Evolutionary conservation across 1,140 invertebrate genomes (phyloP).

Genomic region (Zaprionus kolodkinae): DNA sequence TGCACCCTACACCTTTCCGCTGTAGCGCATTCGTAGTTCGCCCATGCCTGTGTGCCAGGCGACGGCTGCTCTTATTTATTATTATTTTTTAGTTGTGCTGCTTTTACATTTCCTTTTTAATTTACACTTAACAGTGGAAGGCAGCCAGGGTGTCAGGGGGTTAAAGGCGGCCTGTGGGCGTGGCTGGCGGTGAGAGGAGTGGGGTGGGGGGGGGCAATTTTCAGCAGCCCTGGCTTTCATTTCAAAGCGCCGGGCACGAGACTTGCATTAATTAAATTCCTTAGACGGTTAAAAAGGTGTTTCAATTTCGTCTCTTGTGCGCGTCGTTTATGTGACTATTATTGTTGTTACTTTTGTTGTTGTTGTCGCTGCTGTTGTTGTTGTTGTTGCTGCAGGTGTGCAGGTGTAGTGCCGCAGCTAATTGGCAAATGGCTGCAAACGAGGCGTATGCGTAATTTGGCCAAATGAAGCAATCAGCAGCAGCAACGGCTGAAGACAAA

Average conservation of each 20-base stretch:
- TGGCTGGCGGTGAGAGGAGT: neutral
- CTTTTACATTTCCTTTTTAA: conserved; percentile 55
- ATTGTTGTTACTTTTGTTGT: neutral
- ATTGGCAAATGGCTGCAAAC: conserved; percentile 62
- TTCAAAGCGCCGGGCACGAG: conserved; percentile 40
- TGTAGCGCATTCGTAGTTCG: conserved; percentile 11
- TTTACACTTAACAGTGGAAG: conserved; percentile 34
- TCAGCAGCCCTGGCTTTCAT: conserved; percentile 24
- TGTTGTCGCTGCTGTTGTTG: conserved; percentile 37
- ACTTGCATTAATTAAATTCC: conserved; percentile 79
- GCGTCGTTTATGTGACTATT: conserved; percentile 16
- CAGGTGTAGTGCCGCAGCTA: conserved; percentile 35
- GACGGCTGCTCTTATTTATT: conserved; percentile 32
- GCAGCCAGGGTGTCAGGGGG: neutral
- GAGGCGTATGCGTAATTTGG: conserved; percentile 58
- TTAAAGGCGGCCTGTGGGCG: neutral
- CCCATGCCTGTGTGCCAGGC: neutral
- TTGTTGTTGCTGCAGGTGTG: conserved; percentile 12
- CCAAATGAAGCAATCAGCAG: conserved; percentile 27
- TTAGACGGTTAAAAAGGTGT: conserved; percentile 58
- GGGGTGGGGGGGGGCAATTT: no score
- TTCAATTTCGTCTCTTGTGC: conserved; percentile 20
- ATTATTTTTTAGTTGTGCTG: conserved; percentile 32
- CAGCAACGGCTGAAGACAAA: neutral
- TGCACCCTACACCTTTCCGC: no score